Base-by-base conservation (phyloP, 2,888 invertebrate genomes). In the Halictus ligatus region DNA sequence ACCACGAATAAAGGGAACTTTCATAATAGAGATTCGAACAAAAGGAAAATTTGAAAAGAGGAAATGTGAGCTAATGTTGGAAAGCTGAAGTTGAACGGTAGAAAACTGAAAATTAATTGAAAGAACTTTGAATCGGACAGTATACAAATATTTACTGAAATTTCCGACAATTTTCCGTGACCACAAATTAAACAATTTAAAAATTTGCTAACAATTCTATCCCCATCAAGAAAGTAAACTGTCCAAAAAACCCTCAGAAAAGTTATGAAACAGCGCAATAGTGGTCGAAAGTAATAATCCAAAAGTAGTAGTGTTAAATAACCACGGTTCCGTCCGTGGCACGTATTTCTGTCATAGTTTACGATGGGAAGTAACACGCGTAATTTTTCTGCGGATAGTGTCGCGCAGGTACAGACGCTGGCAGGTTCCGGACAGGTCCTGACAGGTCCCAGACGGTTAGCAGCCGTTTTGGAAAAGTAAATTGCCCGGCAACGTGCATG, bases 401-500 rank as follows among this genome's bases (percentile, higher is more conserved):
- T 48, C 25, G 21, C 48, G 54, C 69, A 54, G 64, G 48, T 50
- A 73, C 29, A 48, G 48, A 50, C 2, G 43, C 64, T 58, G 60
- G 15, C 75, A 73, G 77, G 71, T 78, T n/a, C 75, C 40, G 75
- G 58, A 29, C 60, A 73, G 78, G 71, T 75, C 64, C 35, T 12
- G 74, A 48, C 80, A 80, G 80, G 64, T 74, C 25, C 21, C 15
- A 54, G 35, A 54, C n/a, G 50, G 71, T 13, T 40, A 25, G 25
- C 64, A 18, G 67, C 7, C 15, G 18, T 35, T 50, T 81, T 48
- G 67, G 78, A 72, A 54, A 58, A 79, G 25, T 29, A 73, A 80
- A 74, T 72, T 50, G 54, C 35, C 18, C 50, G 35, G n/a, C 8
- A 43, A 50, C 48, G 35, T 43, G 71, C 21, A 84, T 46, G 80